Evolutionary conservation across 2,113 vertebrate species (phyloP), one percentile per base, ranked within the genome.

Genomic region (Rhinoptilus africanus): DNA sequence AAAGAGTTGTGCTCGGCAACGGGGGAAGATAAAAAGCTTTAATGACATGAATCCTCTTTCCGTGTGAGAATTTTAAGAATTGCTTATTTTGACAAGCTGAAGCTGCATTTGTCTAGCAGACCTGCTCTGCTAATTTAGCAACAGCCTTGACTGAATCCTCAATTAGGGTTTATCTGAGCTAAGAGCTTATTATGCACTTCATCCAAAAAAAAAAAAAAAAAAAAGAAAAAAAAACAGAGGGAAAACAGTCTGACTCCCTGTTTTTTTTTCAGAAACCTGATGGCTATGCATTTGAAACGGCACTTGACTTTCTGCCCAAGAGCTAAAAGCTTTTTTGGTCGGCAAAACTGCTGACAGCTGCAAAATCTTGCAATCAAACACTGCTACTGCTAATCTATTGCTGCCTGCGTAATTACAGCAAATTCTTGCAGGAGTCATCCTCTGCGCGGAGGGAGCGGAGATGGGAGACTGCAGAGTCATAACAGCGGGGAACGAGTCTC

Each of bases 321-420:
- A 97, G 80, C 80, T 97, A 94, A 97, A 95, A 97, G 95, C 94
- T 94, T 97, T 97, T 92, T 95, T 95, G 92, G 96, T 84, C 59
- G 50, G 45, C 50, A 66, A 78, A 96, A 74, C 51, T 57, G 89
- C 86, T 93, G 89, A 95, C n/a, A 73, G 34, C 51, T 34, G 43
- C 45, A 77, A 92, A 88, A 71, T 15, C 23, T 6, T 71, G 72
- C 92, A 80, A 13, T 50, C 72, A 86, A 63, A 30, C 41, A 1
- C 37, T 77, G 68, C 88, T 41, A 62, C 10, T 18, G 26, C 35
- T 94, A 8, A 88, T 79, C 81, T 32, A 35, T 11, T 2, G 21
- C 76, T 28, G 86, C 50, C 74, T 18, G 28, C 6, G 26, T 34
- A 76, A 91, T 41, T 17, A 39, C 43, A 76, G 85, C 3, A 0